A percentile compares a stretch with the other conserved stretches of the same genome.
These are phyloP conservation scores for Volucella bombylans DNA, from an alignment of 2,888 invertebrate genomes.

Conservation along the genomic window DNA sequence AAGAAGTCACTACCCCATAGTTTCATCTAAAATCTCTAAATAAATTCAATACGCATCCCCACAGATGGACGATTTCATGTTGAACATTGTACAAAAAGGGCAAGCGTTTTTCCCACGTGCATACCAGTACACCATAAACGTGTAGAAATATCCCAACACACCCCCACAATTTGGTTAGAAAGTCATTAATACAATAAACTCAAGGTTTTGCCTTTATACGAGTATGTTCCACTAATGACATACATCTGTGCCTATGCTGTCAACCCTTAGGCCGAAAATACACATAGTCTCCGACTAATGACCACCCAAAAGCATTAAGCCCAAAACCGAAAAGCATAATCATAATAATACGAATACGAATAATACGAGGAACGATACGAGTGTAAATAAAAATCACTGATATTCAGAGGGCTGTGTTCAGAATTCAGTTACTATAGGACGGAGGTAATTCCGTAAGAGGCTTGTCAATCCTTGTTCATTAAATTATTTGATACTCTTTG, in stretches of 20 bases:
- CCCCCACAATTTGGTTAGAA: background rate
- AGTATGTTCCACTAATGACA: conserved; percentile 23
- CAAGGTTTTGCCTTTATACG: background rate
- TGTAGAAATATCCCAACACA: conserved; percentile 8
- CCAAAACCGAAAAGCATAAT: conserved; percentile 22
- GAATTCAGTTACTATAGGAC: background rate
- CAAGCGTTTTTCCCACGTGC: background rate
- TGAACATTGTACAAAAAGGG: background rate
- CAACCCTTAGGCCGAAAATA: background rate
- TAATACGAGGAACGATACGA: conserved; percentile 13
- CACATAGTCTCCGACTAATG: conserved; percentile 5
- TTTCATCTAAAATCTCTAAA: too few relatives aligned
- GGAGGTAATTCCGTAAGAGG: conserved; percentile 29
- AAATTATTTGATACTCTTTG: background rate
- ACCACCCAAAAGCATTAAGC: conserved; percentile 15
- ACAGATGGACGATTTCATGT: background rate
- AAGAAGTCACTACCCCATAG: too few relatives aligned
- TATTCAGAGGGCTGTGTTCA: background rate
- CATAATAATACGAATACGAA: conserved; percentile 9
- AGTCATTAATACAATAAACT: background rate
- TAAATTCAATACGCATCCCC: too few relatives aligned
- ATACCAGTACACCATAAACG: background rate
- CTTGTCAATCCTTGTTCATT: conserved; percentile 2
- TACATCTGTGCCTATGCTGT: conserved; percentile 13
- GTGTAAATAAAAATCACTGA: conserved; percentile 37